A percentile compares a stretch with the other conserved stretches of the same genome.
Conservation (phyloP, 1,140 invertebrate genomes). For the Ylistrum balloti region DNA sequence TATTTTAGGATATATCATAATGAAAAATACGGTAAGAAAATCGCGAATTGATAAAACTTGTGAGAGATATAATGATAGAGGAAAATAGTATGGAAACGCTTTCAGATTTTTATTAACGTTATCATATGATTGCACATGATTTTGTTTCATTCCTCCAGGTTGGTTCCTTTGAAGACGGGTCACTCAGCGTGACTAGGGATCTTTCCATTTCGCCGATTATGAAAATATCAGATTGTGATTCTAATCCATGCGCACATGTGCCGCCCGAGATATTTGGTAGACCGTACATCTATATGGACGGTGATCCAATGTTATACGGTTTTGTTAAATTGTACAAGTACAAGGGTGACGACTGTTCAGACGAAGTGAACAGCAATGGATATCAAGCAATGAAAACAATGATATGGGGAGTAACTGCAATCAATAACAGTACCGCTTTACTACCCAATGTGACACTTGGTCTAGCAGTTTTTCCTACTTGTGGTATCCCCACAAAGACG, state of each 20-base stretch:
- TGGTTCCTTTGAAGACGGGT: slow-evolving; percentile 5
- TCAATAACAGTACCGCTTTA: not conserved
- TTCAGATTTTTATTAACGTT: not conserved
- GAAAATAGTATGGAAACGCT: no score
- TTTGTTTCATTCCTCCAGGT: no score
- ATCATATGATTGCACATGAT: not conserved
- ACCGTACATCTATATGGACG: not conserved
- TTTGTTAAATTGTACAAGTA: not conserved
- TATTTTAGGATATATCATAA: no score
- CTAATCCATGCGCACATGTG: not conserved
- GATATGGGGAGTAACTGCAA: not conserved
- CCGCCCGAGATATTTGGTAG: not conserved
- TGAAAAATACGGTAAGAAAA: no score
- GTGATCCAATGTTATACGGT: not conserved
- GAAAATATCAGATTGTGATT: not conserved
- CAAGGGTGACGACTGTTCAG: not conserved
- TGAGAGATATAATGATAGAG: no score
- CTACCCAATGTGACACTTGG: not conserved
- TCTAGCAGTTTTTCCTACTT: not conserved
- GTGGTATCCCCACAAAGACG: not conserved
- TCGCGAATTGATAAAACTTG: no score
- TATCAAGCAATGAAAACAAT: not conserved
- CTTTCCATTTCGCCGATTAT: not conserved
- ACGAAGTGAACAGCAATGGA: not conserved
- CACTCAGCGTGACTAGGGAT: not conserved